Conservation (phyloP, 2,797 vertebrate species). For the Gastrophryne carolinensis region DNA sequence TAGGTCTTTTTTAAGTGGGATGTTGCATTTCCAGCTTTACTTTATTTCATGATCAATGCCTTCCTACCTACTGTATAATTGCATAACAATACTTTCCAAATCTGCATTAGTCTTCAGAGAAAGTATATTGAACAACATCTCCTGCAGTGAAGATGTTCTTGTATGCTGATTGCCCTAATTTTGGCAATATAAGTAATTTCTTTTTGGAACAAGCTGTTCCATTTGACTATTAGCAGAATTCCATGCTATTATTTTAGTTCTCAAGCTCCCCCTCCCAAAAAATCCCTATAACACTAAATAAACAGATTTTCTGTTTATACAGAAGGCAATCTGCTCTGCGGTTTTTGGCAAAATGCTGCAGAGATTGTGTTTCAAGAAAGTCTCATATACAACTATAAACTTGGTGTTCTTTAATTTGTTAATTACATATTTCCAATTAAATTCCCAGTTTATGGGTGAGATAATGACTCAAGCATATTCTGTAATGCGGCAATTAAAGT, state of each 20-base stretch:
- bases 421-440: conserved; percentile 17
- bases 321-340: conserved; percentile 34
- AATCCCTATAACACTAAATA: conserved; percentile 43
- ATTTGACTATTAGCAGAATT: conserved; percentile 38
- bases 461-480: not conserved
- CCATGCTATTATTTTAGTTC: not conserved
- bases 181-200: conserved; percentile 46
- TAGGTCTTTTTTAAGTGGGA: no score
- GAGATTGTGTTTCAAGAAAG: conserved; percentile 8
- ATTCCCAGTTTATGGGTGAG: not conserved
- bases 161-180: conserved; percentile 47
- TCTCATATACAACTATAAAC: not conserved
- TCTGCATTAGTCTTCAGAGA: not conserved
- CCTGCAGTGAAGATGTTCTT: conserved; percentile 49
- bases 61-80: not conserved
- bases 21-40: not conserved
- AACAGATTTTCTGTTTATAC: conserved; percentile 33
- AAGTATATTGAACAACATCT: conserved; percentile 42
- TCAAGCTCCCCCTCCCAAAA: conserved; percentile 2
- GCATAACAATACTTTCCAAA: conserved; percentile 8
- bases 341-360: conserved; percentile 24
- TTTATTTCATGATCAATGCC: conserved; percentile 17
- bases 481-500: conserved; percentile 1
- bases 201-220: conserved; percentile 44
- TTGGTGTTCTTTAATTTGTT: conserved; percentile 14